Evolutionary conservation across 2,797 vertebrate species (phyloP), one percentile per base, ranked within the genome.

Genomic region (Coilia nasus): DNA sequence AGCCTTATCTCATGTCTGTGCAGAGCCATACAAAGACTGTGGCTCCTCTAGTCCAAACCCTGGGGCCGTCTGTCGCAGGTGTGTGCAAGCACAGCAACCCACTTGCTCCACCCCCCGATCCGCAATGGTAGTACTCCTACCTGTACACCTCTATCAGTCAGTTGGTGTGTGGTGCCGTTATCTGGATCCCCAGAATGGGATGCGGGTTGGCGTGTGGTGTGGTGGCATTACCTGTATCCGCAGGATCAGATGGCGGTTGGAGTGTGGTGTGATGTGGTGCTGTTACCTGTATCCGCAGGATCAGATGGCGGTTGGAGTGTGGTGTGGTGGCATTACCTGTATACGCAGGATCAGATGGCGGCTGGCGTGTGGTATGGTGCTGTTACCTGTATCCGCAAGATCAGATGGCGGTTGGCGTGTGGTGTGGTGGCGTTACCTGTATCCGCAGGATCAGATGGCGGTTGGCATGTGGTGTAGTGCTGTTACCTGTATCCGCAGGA

Each of bases 171-270:
- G 82, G 41, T n/a, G n/a, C 46, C 10, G 3, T 47, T 47, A 99
- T 98, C 97, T 99, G 98, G 94, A 99, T 98, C 93, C 98, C 94
- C 88, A 99, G 92, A 92, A 99, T 95, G 85, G 99, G 93, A 64
- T 98, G 98, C 86, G 97, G 95, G 92, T 99, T 99, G 88, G 97
- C 96, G 0, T n/a, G n/a, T n/a, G n/a, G n/a, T n/a, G n/a, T n/a
- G n/a, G n/a, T n/a, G n/a, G n/a, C n/a, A n/a, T n/a, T n/a, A n/a
- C n/a, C n/a, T n/a, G 5, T 41, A 41, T 41, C 35, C 35, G 35
- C 35, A 41, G 35, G 35, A 41, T 41, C 35, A 41, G 35, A 41
- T 41, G 35, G 2, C 5, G 5, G 35, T 75, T 67, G 2, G 59
- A 60, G 41, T 31, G 9, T 59, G 31, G 35, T 14, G 1, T n/a